Evolutionary conservation across 2,888 invertebrate genomes (phyloP).

Genomic region (Zootermopsis nevadensis): DNA sequence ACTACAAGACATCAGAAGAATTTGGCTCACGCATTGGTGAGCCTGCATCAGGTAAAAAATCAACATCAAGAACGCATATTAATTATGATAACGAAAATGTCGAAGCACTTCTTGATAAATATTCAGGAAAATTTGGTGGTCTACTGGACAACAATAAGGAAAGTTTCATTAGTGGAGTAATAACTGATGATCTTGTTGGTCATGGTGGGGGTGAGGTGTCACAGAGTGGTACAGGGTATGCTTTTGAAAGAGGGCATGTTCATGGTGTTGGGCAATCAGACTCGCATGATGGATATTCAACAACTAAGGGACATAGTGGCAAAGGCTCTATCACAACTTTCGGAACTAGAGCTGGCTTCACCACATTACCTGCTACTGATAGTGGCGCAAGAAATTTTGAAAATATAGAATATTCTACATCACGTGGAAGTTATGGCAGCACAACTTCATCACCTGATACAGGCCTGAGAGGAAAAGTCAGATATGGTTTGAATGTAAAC

Average conservation of each 20-base stretch:
- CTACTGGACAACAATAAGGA: slow-evolving; percentile 48
- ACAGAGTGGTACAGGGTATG: not conserved
- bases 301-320: not conserved
- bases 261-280: not conserved
- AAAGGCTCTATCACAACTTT: not conserved
- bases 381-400: not conserved
- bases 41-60: not conserved
- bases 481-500: not conserved
- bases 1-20: not conserved
- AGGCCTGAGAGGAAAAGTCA: slow-evolving; percentile 10
- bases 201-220: slow-evolving; percentile 25
- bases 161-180: slow-evolving; percentile 50
- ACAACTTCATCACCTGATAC: slow-evolving; percentile 19
- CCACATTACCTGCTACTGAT: not conserved
- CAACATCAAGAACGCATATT: not conserved
- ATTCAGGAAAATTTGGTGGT: slow-evolving; percentile 51
- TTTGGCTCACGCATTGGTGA: not conserved
- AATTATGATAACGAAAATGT: slow-evolving; percentile 46
- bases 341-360: not conserved
- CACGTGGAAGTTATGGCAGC: not conserved
- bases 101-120: slow-evolving; percentile 50
- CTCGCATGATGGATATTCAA: not conserved
- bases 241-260: not conserved
- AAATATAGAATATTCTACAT: too few species aligned
- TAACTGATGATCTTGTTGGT: slow-evolving; percentile 42